phyloP scores from a whole-genome alignment of 1,140 invertebrate genomes.

The Polyergus mexicanus region DNA sequence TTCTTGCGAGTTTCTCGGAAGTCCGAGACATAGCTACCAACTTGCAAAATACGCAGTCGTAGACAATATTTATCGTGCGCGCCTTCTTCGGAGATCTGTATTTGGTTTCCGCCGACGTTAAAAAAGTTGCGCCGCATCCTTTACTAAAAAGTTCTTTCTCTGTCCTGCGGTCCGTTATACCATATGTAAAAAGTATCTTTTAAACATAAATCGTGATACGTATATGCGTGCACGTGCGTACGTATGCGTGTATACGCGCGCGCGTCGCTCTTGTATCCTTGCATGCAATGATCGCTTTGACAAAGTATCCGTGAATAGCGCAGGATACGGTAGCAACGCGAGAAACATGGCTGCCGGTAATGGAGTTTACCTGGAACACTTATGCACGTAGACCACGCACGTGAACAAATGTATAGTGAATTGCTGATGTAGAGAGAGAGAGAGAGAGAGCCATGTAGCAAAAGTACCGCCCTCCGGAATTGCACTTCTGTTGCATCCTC shows the following conservation, averaged over 20 bases:
- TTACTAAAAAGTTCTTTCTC: background rate
- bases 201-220: constrained; percentile 1
- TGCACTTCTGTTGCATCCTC: constrained; percentile 76
- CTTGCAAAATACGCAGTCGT: constrained; percentile 81
- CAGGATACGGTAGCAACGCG: constrained; percentile 56
- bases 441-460: constrained; percentile 61
- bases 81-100: constrained; percentile 67
- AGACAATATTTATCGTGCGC: constrained; percentile 75
- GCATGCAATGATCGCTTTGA: constrained; percentile 51
- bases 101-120: constrained; percentile 41
- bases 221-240: too few relatives aligned
- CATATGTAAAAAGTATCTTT: background rate
- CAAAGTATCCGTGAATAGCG: constrained; percentile 46
- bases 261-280: background rate
- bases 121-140: background rate
- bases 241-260: too few relatives aligned
- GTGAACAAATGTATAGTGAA: constrained; percentile 75
- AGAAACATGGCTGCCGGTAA: constrained; percentile 74
- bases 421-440: constrained; percentile 60
- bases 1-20: constrained; percentile 79
- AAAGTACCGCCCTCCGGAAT: constrained; percentile 82
- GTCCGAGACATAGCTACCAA: constrained; percentile 80
- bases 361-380: constrained; percentile 74
- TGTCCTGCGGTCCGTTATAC: background rate
- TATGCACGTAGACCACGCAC: constrained; percentile 65